Percentiles rank a stretch among this genome's conserved stretches.
These are phyloP conservation scores for Alca torda DNA, from an alignment of 2,797 vertebrate species.

Conservation along the genomic window DNA sequence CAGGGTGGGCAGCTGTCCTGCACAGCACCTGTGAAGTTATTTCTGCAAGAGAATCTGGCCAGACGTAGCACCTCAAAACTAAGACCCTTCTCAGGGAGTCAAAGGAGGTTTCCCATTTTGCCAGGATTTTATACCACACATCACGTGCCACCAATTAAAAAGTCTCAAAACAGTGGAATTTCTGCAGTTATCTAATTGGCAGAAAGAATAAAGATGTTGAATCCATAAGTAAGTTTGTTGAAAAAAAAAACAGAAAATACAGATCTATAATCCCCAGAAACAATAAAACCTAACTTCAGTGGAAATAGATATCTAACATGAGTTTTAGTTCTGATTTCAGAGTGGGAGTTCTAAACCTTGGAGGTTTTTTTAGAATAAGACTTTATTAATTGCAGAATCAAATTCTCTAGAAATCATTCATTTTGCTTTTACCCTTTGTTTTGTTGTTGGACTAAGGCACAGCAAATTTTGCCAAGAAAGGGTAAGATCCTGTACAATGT, in stretches of 20 bases:
- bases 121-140: neutral
- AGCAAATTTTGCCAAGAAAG: slow-evolving; percentile 49
- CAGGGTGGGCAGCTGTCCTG: neutral
- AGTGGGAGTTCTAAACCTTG: neutral
- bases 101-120: neutral
- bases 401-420: slow-evolving; percentile 37
- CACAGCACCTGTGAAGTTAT: neutral
- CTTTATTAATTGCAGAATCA: slow-evolving; percentile 47
- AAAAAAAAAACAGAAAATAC: slow-evolving; percentile 31
- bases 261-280: neutral
- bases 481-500: slow-evolving; percentile 21
- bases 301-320: neutral
- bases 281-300: neutral
- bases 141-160: neutral
- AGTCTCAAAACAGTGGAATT: neutral
- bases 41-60: neutral
- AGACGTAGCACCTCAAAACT: neutral
- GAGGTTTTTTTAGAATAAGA: slow-evolving; percentile 1
- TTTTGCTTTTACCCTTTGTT: slow-evolving; percentile 57
- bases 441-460: slow-evolving; percentile 20
- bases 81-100: neutral
- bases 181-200: neutral
- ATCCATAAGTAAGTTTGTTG: neutral
- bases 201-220: neutral
- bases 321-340: neutral